Percentiles rank a stretch among this genome's conserved stretches.
phyloP scores from a whole-genome alignment of 2,113 vertebrate genomes.

The Etheostoma spectabile region DNA sequence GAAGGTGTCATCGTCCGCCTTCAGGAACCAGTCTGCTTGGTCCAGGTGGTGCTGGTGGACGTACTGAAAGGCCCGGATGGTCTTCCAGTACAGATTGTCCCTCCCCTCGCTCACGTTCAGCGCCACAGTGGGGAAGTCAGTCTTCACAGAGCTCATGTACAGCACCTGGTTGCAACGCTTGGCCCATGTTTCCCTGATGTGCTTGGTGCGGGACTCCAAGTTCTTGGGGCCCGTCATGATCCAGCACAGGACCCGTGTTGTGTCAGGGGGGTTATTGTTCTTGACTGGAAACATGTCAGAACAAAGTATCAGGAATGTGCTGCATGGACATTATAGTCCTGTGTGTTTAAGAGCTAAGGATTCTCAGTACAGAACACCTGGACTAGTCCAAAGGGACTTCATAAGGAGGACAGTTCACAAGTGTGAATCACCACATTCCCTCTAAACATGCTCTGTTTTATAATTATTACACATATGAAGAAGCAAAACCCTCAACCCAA shows the following conservation, averaged over 20 bases:
- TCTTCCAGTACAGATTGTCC: constrained; percentile 94
- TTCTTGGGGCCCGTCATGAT: constrained; percentile 91
- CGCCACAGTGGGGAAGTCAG: constrained; percentile 89
- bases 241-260: constrained; percentile 90
- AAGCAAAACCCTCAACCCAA: too few relatives aligned
- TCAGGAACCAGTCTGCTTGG: constrained; percentile 94
- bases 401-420: too few relatives aligned
- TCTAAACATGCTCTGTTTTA: too few relatives aligned
- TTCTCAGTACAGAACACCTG: neutral
- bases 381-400: neutral
- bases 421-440: too few relatives aligned
- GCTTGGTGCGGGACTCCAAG: constrained; percentile 87
- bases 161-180: constrained; percentile 88
- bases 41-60: constrained; percentile 89
- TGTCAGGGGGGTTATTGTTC: constrained; percentile 80
- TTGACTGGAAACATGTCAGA: constrained; percentile 70
- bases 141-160: constrained; percentile 92
- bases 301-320: neutral
- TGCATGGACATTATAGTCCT: neutral
- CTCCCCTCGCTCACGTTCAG: constrained; percentile 91
- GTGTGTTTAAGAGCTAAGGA: neutral
- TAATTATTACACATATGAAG: too few relatives aligned
- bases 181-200: constrained; percentile 90
- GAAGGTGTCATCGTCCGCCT: constrained; percentile 93
- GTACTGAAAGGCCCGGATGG: constrained; percentile 92